Conservation (phyloP, 2,888 invertebrate genomes). For the Tinea pellionella region DNA sequence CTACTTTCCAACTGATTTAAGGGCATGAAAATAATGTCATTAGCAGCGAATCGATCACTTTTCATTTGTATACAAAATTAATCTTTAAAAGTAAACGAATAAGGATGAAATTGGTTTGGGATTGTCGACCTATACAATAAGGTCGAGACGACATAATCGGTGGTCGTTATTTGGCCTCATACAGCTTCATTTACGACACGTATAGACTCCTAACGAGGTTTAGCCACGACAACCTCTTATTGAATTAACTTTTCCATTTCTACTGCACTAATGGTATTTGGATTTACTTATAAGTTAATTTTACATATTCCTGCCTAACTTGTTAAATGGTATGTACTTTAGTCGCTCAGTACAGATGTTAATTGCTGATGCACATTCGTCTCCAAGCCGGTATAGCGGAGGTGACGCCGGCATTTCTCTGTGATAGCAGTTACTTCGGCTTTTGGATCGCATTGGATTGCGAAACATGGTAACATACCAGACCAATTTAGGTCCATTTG, state of each 20-base stretch:
- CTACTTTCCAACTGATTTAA: slow-evolving; percentile 3
- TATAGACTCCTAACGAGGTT: slow-evolving; percentile 13
- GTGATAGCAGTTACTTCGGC: no score
- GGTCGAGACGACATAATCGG: neutral
- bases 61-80: neutral
- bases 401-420: no score
- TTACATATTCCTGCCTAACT: neutral
- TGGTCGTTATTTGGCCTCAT: slow-evolving; percentile 1
- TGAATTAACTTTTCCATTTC: slow-evolving; percentile 17
- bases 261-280: neutral
- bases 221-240: slow-evolving; percentile 20
- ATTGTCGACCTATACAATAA: no score
- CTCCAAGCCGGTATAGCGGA: no score
- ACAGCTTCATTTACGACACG: slow-evolving; percentile 16
- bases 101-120: neutral
- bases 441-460: no score
- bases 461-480: no score
- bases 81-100: neutral
- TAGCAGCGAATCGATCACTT: neutral
- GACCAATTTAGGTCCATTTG: no score
- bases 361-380: no score
- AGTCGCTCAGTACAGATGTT: no score
- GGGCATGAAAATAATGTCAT: slow-evolving; percentile 11
- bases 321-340: no score
- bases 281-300: neutral